A percentile compares a stretch with the other conserved stretches of the same genome.
Conservation (phyloP, 2,888 invertebrate species). For the Coecobrya sp. region DNA sequence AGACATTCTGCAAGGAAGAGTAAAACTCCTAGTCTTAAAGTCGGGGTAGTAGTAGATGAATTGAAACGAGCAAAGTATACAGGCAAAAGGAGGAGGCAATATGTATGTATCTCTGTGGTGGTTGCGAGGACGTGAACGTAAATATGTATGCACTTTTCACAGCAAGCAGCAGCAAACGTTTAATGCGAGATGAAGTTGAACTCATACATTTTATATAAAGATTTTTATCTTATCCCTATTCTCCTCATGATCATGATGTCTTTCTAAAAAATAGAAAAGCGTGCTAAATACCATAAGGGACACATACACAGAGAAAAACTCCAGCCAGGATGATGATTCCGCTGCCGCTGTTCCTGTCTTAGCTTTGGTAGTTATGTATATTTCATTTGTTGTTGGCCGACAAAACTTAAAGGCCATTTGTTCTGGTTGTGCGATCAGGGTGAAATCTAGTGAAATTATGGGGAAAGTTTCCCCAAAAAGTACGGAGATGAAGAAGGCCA, state of each 20-base stretch:
- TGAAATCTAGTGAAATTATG: conserved; percentile 85
- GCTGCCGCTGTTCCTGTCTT: background rate
- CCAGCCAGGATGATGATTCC: background rate
- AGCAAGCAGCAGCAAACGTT: background rate
- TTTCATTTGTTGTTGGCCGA: conserved; percentile 68
- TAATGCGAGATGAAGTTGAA: conserved; percentile 24
- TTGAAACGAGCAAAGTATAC: background rate
- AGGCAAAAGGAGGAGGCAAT: background rate
- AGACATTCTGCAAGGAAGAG: conserved; percentile 54
- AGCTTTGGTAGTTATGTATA: conserved; percentile 46
- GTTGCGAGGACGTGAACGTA: background rate
- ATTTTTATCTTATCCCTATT: conserved; percentile 11
- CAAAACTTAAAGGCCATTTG: conserved; percentile 72
- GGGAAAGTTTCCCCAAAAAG: conserved; percentile 82
- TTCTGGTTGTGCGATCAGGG: conserved; percentile 81
- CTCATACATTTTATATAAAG: conserved; percentile 54
- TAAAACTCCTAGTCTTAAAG: conserved; percentile 4
- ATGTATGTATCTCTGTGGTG: too few relatives aligned
- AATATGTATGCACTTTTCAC: background rate
- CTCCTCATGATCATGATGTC: conserved; percentile 28
- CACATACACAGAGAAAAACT: conserved; percentile 13
- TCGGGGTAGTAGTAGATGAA: conserved; percentile 1
- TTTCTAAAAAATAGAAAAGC: conserved; percentile 17
- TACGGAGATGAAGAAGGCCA: background rate
- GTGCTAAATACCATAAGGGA: conserved; percentile 51